Conservation (phyloP, 2,888 invertebrate genomes). For the Pecten maximus region DNA sequence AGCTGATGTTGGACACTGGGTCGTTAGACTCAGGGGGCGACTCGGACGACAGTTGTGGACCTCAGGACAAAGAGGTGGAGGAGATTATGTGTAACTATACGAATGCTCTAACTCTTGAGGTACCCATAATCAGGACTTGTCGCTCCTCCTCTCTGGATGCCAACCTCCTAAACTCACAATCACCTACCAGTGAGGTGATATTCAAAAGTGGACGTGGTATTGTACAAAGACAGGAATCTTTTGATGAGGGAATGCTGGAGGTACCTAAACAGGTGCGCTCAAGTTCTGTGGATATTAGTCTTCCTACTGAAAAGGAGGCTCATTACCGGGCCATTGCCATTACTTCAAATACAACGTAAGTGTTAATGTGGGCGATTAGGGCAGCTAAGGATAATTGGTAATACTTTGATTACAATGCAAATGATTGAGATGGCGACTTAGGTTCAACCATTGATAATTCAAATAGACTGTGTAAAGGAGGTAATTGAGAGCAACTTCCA, state of each 20-base stretch:
- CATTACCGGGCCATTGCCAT: slow-evolving; percentile 70
- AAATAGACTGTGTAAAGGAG: no score
- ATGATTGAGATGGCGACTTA: no score
- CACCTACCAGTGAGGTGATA: neutral
- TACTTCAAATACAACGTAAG: slow-evolving; percentile 54
- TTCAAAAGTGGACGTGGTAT: slow-evolving; percentile 46
- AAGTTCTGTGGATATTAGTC: slow-evolving; percentile 76
- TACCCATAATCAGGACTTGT: slow-evolving; percentile 74
- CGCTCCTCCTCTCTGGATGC: slow-evolving; percentile 79
- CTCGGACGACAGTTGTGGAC: slow-evolving; percentile 37
- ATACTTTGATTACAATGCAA: no score
- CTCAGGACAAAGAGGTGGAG: slow-evolving; percentile 39
- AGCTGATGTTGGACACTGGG: neutral
- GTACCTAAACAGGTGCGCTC: slow-evolving; percentile 74
- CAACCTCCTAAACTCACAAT: slow-evolving; percentile 54
- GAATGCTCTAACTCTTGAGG: slow-evolving; percentile 75
- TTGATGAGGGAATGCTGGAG: slow-evolving; percentile 70
- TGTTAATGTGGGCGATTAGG: neutral
- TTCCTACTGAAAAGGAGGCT: slow-evolving; percentile 72
- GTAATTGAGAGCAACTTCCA: no score
- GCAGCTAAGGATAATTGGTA: no score
- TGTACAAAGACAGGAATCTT: slow-evolving; percentile 68
- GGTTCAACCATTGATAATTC: no score
- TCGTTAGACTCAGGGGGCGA: neutral
- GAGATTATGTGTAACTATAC: slow-evolving; percentile 56